Evolutionary conservation across 2,113 vertebrate genomes (phyloP).

Genomic region (Microcebus tavaratra): DNA sequence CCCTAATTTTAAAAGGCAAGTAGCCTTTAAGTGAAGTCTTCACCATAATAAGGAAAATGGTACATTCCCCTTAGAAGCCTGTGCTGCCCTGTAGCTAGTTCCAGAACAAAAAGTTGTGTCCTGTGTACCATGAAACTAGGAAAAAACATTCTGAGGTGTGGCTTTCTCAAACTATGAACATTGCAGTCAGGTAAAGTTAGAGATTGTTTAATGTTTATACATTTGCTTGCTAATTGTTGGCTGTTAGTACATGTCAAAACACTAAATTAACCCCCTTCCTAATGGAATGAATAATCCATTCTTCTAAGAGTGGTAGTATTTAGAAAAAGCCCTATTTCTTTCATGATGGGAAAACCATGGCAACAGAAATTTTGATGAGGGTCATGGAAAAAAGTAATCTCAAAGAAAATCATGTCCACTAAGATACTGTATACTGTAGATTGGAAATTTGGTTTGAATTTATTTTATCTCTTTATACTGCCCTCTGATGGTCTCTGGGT

Average conservation of each 20-base stretch:
- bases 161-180: constrained; percentile 9
- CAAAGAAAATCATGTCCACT: constrained; percentile 7
- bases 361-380: background rate
- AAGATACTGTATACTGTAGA: background rate
- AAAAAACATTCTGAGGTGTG: background rate
- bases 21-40: background rate
- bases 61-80: background rate
- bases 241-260: background rate
- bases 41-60: constrained; percentile 6
- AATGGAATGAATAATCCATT: background rate
- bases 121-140: background rate
- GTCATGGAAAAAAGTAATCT: constrained; percentile 10
- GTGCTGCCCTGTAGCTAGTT: background rate
- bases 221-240: constrained; percentile 20
- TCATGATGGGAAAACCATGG: background rate
- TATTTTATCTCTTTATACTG: background rate
- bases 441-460: background rate
- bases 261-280: background rate
- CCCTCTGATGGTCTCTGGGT: constrained; percentile 33
- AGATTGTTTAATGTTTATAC: background rate
- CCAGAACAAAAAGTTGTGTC: background rate
- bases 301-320: constrained; percentile 14
- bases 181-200: constrained; percentile 3
- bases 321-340: constrained; percentile 31
- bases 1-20: background rate